Base-by-base conservation (phyloP, 2,888 invertebrate species). In the Cybosia mesomella region DNA sequence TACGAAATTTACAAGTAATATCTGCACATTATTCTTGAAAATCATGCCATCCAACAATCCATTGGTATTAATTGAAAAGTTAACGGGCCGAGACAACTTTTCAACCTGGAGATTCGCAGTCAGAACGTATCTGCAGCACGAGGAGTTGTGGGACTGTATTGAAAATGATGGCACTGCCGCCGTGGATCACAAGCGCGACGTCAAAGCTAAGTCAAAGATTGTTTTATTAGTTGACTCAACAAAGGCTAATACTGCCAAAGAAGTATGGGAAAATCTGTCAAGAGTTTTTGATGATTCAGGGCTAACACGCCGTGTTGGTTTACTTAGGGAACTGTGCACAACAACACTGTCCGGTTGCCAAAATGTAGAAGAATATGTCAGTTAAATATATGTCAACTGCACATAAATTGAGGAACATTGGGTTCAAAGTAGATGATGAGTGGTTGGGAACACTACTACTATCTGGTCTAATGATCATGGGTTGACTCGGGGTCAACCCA, bases 311-410 rank as follows among this genome's bases (percentile, higher is more conserved):
- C 10, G 34, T 22, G 55, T 55, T 32, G 32, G 32, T 32, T 7
- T 32, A 32, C 32, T 32, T 3, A 3, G 32, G 3, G 32, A 32
- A 3, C 32, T 32, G 3, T 53, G 53, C 8, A 53, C 8, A 3
- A 53, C 53, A n/a, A n/a, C 53, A 15, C 21, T 53, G 1, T 9
- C 53, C 8, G 53, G n/a, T 15, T 57, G 68, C 39, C 55, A 34
- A 64, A 68, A 64, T 55, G 24, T 70, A 28, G 72, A 74, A 24
- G 65, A 65, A 39, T 69, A 69, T 57, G 65, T 69, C 10, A 65
- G 39, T 15, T 58, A 63, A 53, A 67, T 67, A n/a, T n/a, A 63
- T 67, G 32, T 54, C 15, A 2, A 64, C 67, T 3, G 67, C 59
- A 2, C 59, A 64, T 22, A 68, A 64, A 32, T 28, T 68, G 9